A percentile compares a stretch with the other conserved stretches of the same genome.
Conservation (phyloP, 2,888 invertebrate genomes). For the Caenorhabditis auriculariae region DNA sequence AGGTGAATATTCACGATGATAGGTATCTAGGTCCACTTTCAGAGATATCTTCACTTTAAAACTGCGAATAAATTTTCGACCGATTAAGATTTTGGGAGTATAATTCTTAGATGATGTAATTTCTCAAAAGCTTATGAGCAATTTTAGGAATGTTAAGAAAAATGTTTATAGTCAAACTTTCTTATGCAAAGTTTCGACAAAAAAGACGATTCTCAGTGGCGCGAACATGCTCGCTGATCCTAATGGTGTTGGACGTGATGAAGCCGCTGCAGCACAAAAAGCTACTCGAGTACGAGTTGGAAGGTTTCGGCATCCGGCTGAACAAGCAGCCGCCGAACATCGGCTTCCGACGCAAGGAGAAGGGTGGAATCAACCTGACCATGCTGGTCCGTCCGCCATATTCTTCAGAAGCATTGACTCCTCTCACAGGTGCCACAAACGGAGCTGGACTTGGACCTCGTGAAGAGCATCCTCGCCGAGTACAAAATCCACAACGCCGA, state of each 20-base stretch:
- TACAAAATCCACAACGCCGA: slow-evolving; percentile 99
- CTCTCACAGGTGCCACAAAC: slow-evolving; percentile 76
- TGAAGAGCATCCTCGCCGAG: slow-evolving; percentile 91
- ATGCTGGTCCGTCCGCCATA: slow-evolving; percentile 73
- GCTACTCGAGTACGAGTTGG: slow-evolving; percentile 88
- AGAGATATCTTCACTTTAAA: no score
- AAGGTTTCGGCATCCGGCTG: slow-evolving; percentile 91
- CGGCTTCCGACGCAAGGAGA: slow-evolving; percentile 91
- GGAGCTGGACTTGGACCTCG: slow-evolving; percentile 89
- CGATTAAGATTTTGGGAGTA: no score
- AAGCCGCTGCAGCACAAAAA: slow-evolving; percentile 96
- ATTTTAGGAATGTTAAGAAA: no score
- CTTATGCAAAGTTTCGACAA: neutral
- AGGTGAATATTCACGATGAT: no score
- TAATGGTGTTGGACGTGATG: slow-evolving; percentile 90
- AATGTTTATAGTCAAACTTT: no score
- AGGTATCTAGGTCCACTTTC: no score
- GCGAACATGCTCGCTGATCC: slow-evolving; percentile 93
- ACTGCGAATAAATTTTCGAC: no score
- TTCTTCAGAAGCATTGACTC: neutral
- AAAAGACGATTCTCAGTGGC: slow-evolving; percentile 73
- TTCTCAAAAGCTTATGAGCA: no score
- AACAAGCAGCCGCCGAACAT: slow-evolving; percentile 98
- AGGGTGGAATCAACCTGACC: slow-evolving; percentile 95
- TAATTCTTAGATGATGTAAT: no score